Conservation (phyloP, 2,113 vertebrate species). For the Caranx ignobilis region DNA sequence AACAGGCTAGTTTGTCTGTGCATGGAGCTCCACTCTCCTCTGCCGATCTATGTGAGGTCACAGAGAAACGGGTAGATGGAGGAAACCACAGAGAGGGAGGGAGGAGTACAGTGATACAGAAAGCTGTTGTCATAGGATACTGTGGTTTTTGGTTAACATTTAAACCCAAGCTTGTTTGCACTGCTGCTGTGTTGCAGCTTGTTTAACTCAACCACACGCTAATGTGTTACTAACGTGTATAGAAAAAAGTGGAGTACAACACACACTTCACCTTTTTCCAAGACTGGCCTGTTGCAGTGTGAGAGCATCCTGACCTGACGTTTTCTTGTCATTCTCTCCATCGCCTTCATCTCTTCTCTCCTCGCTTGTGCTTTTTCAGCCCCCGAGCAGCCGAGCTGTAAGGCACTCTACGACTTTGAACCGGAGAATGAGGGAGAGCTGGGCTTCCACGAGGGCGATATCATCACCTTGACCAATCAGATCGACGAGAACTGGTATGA, state of each 20-base stretch:
- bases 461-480: constrained; percentile 98
- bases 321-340: not conserved
- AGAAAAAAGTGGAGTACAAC: not conserved
- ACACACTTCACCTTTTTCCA: not conserved
- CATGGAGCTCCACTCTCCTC: constrained; percentile 35
- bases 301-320: not conserved
- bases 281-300: not conserved
- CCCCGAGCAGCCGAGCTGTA: constrained; percentile 95
- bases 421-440: constrained; percentile 97
- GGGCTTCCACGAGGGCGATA: constrained; percentile 95
- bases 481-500: constrained; percentile 99
- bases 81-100: constrained; percentile 6
- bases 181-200: not conserved
- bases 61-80: constrained; percentile 22
- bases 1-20: constrained; percentile 68
- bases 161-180: not conserved
- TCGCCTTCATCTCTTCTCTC: not conserved
- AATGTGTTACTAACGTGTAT: constrained; percentile 20
- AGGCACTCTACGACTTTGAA: constrained; percentile 96
- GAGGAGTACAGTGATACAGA: not conserved
- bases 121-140: constrained; percentile 4
- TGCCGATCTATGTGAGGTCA: constrained; percentile 68
- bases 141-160: constrained; percentile 8
- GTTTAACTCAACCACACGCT: not conserved
- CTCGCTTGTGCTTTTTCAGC: constrained; percentile 62